A percentile compares a stretch with the other conserved stretches of the same genome.
phyloP scores from a whole-genome alignment of 2,113 vertebrate species.

The Pedionomus torquatus region DNA sequence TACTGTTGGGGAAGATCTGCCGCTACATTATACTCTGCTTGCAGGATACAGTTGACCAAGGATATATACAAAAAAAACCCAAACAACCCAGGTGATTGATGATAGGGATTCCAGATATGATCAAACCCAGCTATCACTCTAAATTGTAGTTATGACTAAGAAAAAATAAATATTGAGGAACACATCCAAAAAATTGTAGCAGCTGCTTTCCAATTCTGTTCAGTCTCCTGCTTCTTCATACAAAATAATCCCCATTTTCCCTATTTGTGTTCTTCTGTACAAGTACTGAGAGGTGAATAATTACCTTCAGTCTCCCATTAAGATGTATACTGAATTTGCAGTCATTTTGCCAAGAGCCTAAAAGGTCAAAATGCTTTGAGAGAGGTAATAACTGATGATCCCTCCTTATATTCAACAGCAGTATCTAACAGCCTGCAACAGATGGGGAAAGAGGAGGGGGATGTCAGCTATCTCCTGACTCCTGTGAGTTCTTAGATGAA shows the following conservation, averaged over 20 bases:
- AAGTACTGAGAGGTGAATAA: neutral
- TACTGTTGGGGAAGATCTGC: neutral
- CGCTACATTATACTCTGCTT: neutral
- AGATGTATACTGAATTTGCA: neutral
- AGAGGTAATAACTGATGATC: neutral
- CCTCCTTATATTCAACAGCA: neutral
- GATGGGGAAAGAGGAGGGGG: neutral
- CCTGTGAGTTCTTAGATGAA: slow-evolving; percentile 5
- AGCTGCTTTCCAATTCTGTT: neutral
- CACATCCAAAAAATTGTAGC: neutral
- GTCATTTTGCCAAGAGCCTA: slow-evolving; percentile 11
- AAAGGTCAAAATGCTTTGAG: neutral
- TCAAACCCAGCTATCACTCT: neutral
- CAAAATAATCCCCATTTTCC: neutral
- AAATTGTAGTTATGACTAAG: neutral
- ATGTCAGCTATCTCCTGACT: slow-evolving; percentile 29
- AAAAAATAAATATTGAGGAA: neutral
- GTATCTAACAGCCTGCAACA: neutral
- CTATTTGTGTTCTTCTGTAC: neutral
- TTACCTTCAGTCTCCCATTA: neutral
- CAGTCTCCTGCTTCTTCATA: neutral
- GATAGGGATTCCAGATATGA: neutral
- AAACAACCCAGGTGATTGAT: neutral
- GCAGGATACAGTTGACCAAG: neutral
- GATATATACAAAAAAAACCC: neutral